phyloP scores from a whole-genome alignment of 2,888 invertebrate genomes.

The Lithophane socia region DNA sequence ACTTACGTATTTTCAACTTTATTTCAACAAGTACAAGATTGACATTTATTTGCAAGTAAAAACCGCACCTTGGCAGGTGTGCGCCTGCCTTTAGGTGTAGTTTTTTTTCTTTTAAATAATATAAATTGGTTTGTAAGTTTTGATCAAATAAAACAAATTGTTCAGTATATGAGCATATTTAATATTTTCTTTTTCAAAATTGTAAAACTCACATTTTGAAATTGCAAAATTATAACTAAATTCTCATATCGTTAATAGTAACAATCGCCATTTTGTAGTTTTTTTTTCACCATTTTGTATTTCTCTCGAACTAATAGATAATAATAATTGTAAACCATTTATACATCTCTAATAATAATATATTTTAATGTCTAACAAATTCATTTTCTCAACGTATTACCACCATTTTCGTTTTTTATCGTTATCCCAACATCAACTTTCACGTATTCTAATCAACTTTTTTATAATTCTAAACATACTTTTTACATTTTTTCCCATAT shows the following conservation, averaged over 20 bases:
- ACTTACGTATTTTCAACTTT: neutral
- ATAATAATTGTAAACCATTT: conserved; percentile 90
- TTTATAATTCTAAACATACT: conserved; percentile 87
- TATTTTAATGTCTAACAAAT: conserved; percentile 90
- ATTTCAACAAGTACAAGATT: neutral
- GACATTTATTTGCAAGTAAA: neutral
- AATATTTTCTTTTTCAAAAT: conserved; percentile 91
- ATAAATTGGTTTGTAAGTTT: neutral
- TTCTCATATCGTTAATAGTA: conserved; percentile 90
- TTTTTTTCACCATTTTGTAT: conserved; percentile 83
- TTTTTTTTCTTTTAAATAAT: neutral
- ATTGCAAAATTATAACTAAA: conserved; percentile 91
- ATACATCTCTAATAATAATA: conserved; percentile 90
- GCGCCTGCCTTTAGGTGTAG: neutral
- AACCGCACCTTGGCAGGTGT: neutral
- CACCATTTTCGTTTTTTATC: conserved; percentile 83
- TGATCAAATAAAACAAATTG: conserved; percentile 76
- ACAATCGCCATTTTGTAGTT: conserved; percentile 88
- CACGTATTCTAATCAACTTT: conserved; percentile 86
- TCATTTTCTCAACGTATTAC: conserved; percentile 88
- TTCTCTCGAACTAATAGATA: conserved; percentile 86
- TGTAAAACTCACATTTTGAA: conserved; percentile 91
- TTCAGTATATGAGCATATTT: conserved; percentile 90
- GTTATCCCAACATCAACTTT: conserved; percentile 87
- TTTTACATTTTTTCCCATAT: conserved; percentile 86